A percentile compares a stretch with the other conserved stretches of the same genome.
Evolutionary conservation across 2,888 invertebrate species (phyloP).

Genomic region (Cremastinae sp.): DNA sequence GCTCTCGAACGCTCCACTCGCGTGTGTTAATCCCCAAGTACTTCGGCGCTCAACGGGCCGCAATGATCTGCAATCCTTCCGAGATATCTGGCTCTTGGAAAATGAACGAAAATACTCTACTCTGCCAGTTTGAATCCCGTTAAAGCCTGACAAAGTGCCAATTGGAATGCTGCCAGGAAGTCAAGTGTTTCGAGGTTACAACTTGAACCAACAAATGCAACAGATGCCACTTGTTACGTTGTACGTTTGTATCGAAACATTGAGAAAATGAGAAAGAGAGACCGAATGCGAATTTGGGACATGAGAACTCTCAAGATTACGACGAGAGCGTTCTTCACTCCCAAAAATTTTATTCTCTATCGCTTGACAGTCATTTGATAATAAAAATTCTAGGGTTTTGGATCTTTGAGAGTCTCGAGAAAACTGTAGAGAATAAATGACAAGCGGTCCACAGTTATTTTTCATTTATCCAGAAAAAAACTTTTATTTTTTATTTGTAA

Average conservation of each 20-base stretch:
- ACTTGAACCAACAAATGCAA: slow-evolving; percentile 76
- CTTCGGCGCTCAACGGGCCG: slow-evolving; percentile 31
- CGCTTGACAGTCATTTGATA: too few species aligned
- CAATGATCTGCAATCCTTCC: slow-evolving; percentile 35
- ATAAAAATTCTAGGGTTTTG: too few species aligned
- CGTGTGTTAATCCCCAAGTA: slow-evolving; percentile 5
- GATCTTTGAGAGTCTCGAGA: too few species aligned
- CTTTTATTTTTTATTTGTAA: too few species aligned
- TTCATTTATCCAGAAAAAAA: too few species aligned
- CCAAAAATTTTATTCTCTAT: too few species aligned
- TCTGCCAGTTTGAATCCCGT: slow-evolving; percentile 44
- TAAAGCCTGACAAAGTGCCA: slow-evolving; percentile 73
- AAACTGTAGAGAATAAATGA: too few species aligned
- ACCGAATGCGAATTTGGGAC: neutral
- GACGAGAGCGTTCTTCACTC: neutral
- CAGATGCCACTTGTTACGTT: slow-evolving; percentile 79
- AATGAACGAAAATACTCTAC: slow-evolving; percentile 40
- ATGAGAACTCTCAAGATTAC: slow-evolving; percentile 28
- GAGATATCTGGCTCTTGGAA: slow-evolving; percentile 27
- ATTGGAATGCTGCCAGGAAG: slow-evolving; percentile 77
- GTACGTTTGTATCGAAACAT: slow-evolving; percentile 41
- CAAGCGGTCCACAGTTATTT: too few species aligned
- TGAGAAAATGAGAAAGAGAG: slow-evolving; percentile 1
- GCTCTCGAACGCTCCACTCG: neutral
- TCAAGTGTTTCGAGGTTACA: slow-evolving; percentile 71